phyloP scores from a whole-genome alignment of 2,113 vertebrate genomes.

The Thymallus thymallus region DNA sequence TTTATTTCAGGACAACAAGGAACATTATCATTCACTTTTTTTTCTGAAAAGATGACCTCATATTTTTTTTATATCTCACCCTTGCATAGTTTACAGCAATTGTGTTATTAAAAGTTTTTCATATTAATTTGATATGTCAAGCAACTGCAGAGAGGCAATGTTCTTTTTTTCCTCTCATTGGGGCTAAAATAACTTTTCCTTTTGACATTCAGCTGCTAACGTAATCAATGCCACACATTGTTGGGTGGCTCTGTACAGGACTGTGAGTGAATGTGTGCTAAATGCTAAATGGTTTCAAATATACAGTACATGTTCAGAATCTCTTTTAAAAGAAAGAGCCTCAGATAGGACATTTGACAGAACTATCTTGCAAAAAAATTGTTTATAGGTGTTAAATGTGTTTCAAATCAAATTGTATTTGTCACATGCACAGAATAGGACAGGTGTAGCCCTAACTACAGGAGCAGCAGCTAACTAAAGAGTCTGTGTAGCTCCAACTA shows the following conservation, averaged over 20 bases:
- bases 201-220: constrained; percentile 40
- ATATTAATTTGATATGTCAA: background rate
- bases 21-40: background rate
- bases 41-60: too few species aligned
- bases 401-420: too few species aligned
- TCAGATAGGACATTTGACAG: too few species aligned
- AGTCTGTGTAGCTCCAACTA: too few species aligned
- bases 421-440: too few species aligned
- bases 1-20: background rate
- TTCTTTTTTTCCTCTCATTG: background rate
- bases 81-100: background rate
- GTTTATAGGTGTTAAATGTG: background rate
- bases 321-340: too few species aligned
- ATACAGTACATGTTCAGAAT: background rate
- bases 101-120: background rate
- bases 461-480: too few species aligned
- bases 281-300: constrained; percentile 6
- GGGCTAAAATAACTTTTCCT: constrained; percentile 24
- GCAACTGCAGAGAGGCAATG: background rate
- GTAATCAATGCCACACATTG: constrained; percentile 31
- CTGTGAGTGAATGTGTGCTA: background rate
- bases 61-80: background rate
- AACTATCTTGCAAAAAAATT: too few species aligned
- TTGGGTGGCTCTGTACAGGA: constrained; percentile 11
- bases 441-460: too few species aligned